Percentiles rank a stretch among this genome's conserved stretches.
Conservation (phyloP, 37 sponge, comb jelly and placozoan genomes). For the Spongilla lacustris region DNA sequence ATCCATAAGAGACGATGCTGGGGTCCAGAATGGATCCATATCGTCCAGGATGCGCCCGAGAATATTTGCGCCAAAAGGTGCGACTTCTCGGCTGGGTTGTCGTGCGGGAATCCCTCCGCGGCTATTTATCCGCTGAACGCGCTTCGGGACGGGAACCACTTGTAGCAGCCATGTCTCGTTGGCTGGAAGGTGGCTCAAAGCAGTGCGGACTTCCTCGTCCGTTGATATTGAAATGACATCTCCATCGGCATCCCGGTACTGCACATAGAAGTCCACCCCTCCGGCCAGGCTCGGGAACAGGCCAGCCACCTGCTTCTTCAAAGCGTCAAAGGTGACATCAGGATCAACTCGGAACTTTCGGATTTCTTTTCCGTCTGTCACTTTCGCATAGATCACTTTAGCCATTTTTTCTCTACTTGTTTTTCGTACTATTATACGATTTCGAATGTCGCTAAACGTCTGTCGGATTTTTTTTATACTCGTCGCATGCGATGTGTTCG, state of each 20-base stretch:
- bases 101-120: too few species aligned
- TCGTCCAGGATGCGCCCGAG: neutral
- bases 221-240: constrained; percentile 51
- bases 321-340: neutral
- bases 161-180: constrained; percentile 14
- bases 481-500: too few species aligned
- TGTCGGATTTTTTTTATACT: too few species aligned
- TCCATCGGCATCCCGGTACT: constrained; percentile 41
- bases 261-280: constrained; percentile 8
- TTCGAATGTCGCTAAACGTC: too few species aligned
- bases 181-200: constrained; percentile 6
- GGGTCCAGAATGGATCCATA: constrained; percentile 24
- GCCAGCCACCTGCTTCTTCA: constrained; percentile 2
- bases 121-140: too few species aligned
- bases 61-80: neutral
- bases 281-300: constrained; percentile 23
- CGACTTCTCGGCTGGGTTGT: neutral
- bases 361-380: constrained; percentile 16
- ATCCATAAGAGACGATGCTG: neutral
- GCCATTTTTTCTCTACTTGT: too few species aligned
- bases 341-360: constrained; percentile 8
- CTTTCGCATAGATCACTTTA: constrained; percentile 12
- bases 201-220: constrained; percentile 37
- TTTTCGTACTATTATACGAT: too few species aligned
- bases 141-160: too few species aligned